Conservation (phyloP, 2,888 invertebrate genomes). For the Halictus quadricinctus region DNA sequence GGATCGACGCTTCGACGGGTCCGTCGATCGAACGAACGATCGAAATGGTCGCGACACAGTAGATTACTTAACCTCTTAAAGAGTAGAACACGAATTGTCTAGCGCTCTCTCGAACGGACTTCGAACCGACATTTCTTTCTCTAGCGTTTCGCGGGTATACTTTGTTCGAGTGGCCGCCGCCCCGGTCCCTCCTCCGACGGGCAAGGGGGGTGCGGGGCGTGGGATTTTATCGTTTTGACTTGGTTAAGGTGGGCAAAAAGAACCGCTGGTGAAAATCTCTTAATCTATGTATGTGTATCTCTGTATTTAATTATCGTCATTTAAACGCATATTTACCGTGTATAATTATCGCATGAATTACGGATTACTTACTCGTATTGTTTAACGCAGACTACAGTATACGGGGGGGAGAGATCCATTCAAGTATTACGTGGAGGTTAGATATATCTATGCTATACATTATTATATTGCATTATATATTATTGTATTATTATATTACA, state of each 20-base stretch:
- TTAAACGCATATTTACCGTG: constrained; percentile 52
- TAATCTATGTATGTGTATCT: constrained; percentile 53
- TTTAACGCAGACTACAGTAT: constrained; percentile 51
- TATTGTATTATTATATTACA: constrained; percentile 41
- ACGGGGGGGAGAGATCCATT: constrained; percentile 37
- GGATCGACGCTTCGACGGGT: background rate
- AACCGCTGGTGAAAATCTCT: background rate
- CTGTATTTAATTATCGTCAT: constrained; percentile 63
- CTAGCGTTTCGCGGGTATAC: constrained; percentile 38
- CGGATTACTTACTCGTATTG: constrained; percentile 61
- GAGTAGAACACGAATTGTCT: constrained; percentile 46
- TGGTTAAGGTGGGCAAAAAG: constrained; percentile 23
- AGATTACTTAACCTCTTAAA: constrained; percentile 63
- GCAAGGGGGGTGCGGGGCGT: constrained; percentile 16
- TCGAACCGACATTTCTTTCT: constrained; percentile 36
- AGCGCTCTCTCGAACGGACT: constrained; percentile 36
- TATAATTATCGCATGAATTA: constrained; percentile 58
- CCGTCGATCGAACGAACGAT: constrained; percentile 23
- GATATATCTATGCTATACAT: constrained; percentile 30
- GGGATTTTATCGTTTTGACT: constrained; percentile 38
- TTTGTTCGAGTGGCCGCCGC: constrained; percentile 38
- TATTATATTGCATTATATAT: constrained; percentile 47
- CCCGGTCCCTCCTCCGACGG: background rate
- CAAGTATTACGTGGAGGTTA: constrained; percentile 53
- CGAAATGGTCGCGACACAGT: constrained; percentile 23